Percentiles rank a stretch among this genome's conserved stretches.
phyloP scores from a whole-genome alignment of 2,888 invertebrate genomes.

The Lingula anatina region DNA sequence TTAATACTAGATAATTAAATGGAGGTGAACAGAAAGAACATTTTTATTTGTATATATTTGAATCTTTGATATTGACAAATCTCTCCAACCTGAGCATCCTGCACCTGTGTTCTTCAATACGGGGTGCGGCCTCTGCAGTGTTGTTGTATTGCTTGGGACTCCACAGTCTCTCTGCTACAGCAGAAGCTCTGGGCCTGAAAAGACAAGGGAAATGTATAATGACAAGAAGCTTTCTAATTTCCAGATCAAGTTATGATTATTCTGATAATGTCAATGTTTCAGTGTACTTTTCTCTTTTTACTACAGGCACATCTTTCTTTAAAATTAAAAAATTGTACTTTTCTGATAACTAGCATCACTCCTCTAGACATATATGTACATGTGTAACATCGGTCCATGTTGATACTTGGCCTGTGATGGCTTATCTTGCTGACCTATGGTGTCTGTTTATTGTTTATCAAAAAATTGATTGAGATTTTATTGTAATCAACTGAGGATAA shows the following conservation, averaged over 20 bases:
- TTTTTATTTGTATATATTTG: background rate
- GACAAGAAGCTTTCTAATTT: background rate
- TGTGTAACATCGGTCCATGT: too few relatives aligned
- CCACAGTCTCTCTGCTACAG: conserved; percentile 84
- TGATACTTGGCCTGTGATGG: too few relatives aligned
- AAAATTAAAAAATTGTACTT: too few relatives aligned
- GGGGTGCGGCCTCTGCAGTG: conserved; percentile 55
- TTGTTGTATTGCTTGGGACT: conserved; percentile 42
- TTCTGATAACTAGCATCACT: too few relatives aligned
- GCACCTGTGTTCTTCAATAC: conserved; percentile 71
- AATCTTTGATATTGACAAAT: background rate
- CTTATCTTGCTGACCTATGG: too few relatives aligned
- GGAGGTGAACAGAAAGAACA: too few relatives aligned
- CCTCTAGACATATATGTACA: too few relatives aligned
- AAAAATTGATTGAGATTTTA: too few relatives aligned
- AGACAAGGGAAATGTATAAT: background rate
- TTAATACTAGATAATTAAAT: too few relatives aligned
- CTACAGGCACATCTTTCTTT: background rate
- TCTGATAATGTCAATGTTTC: background rate
- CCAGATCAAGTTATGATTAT: too few relatives aligned
- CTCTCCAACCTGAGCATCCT: conserved; percentile 58
- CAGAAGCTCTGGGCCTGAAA: conserved; percentile 70
- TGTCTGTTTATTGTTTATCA: too few relatives aligned
- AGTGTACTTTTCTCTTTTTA: background rate
- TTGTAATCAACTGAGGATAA: too few relatives aligned